Conservation (phyloP, 2,113 vertebrate species). For the Seriola rivoliana region DNA sequence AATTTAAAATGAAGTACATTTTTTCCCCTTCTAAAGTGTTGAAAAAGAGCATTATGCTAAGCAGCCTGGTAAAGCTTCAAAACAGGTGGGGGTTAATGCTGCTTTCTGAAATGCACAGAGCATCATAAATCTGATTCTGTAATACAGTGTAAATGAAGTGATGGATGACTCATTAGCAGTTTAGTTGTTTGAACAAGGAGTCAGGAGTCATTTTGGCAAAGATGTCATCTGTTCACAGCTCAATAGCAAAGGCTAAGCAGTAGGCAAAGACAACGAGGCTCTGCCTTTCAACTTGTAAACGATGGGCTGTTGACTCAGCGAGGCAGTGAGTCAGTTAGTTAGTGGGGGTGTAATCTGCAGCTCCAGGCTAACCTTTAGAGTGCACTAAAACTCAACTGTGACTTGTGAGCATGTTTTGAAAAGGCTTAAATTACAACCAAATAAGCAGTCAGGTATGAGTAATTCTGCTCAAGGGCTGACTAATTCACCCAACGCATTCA, state of each 20-base stretch:
- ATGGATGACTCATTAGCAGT: not conserved
- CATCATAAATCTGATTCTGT: not conserved
- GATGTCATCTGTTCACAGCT: constrained; percentile 3
- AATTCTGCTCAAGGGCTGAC: constrained; percentile 10
- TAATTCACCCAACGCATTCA: not conserved
- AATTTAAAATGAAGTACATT: not conserved
- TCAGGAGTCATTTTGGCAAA: constrained; percentile 6
- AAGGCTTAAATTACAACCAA: constrained; percentile 24
- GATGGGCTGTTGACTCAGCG: constrained; percentile 32
- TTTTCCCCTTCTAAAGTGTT: not conserved
- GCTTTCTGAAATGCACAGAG: not conserved
- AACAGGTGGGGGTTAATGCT: not conserved
- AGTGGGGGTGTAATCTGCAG: constrained; percentile 34
- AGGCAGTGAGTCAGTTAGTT: constrained; percentile 32
- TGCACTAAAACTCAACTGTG: constrained; percentile 25
- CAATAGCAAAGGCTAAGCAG: not conserved
- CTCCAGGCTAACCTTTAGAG: constrained; percentile 33
- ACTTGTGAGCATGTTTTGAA: constrained; percentile 16
- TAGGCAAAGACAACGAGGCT: not conserved
- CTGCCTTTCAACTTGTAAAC: constrained; percentile 13
- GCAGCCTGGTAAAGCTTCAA: not conserved
- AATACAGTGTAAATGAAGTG: not conserved
- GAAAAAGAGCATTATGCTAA: not conserved
- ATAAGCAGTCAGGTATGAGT: constrained; percentile 6
- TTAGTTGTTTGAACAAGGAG: not conserved